Evolutionary conservation across 2,888 invertebrate genomes (phyloP).

Genomic region (Eulithis testata): DNA sequence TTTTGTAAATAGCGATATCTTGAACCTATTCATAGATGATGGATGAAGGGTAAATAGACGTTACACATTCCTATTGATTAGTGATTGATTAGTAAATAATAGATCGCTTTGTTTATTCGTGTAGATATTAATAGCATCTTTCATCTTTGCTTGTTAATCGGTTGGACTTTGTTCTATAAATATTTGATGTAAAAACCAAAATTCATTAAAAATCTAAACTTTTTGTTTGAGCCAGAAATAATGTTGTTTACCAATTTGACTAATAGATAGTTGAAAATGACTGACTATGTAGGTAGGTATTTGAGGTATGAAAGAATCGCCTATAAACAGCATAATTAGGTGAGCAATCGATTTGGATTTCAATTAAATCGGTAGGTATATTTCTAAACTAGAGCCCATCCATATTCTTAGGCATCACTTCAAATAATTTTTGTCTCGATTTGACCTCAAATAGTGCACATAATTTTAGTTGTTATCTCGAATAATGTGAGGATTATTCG

Average conservation of each 20-base stretch:
- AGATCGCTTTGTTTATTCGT: conserved; percentile 19
- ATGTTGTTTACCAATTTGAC: not conserved
- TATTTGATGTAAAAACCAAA: not conserved
- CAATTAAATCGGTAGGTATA: too few relatives aligned
- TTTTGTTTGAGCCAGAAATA: conserved; percentile 1
- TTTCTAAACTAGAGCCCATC: too few relatives aligned
- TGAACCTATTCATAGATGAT: conserved; percentile 13
- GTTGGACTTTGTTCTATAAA: conserved; percentile 1
- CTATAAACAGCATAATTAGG: too few relatives aligned
- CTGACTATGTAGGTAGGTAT: too few relatives aligned
- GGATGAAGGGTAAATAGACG: conserved; percentile 18
- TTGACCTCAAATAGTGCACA: too few relatives aligned
- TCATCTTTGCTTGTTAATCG: conserved; percentile 8
- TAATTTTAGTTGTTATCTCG: too few relatives aligned
- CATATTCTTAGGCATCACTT: too few relatives aligned
- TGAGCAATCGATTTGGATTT: too few relatives aligned
- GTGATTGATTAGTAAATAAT: conserved; percentile 29
- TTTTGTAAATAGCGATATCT: not conserved
- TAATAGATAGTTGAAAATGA: not conserved
- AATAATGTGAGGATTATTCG: too few relatives aligned
- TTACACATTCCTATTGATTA: conserved; percentile 25
- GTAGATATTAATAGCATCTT: conserved; percentile 5
- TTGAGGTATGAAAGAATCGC: too few relatives aligned
- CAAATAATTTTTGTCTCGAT: too few relatives aligned
- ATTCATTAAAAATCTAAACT: not conserved